Evolutionary conservation across 2,888 invertebrate genomes (phyloP).

Genomic region (Stenodera caucasica): DNA sequence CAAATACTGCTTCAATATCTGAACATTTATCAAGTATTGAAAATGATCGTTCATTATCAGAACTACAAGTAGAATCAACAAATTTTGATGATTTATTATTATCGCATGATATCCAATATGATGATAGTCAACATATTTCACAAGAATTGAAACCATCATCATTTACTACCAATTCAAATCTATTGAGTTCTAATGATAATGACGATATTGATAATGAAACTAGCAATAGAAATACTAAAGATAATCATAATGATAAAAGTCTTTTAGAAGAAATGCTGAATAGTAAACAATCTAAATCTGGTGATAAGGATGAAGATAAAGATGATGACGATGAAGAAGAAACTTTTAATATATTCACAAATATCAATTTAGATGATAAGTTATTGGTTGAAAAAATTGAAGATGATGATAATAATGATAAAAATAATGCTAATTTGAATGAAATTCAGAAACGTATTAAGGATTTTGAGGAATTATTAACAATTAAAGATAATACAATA

Average conservation of each 20-base stretch:
- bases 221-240: conserved; percentile 32
- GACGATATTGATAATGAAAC: conserved; percentile 29
- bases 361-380: conserved; percentile 51
- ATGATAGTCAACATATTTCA: conserved; percentile 35
- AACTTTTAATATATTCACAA: conserved; percentile 52
- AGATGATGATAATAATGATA: conserved; percentile 14
- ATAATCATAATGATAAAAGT: conserved; percentile 42
- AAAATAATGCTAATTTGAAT: conserved; percentile 15
- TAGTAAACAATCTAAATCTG: conserved; percentile 41
- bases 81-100: conserved; percentile 28
- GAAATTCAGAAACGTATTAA: conserved; percentile 44
- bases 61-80: conserved; percentile 47
- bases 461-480: conserved; percentile 55
- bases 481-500: conserved; percentile 57
- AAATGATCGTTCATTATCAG: conserved; percentile 53
- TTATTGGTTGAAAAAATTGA: conserved; percentile 42
- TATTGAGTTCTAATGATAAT: conserved; percentile 35
- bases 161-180: conserved; percentile 36
- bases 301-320: conserved; percentile 29
- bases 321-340: conserved; percentile 36
- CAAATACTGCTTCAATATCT: conserved; percentile 24
- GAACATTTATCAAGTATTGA: conserved; percentile 45
- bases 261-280: conserved; percentile 51
- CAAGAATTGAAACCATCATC: conserved; percentile 41
- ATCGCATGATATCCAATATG: too few relatives aligned